phyloP scores from a whole-genome alignment of 2,888 invertebrate genomes.

The Drosophila borealis region DNA sequence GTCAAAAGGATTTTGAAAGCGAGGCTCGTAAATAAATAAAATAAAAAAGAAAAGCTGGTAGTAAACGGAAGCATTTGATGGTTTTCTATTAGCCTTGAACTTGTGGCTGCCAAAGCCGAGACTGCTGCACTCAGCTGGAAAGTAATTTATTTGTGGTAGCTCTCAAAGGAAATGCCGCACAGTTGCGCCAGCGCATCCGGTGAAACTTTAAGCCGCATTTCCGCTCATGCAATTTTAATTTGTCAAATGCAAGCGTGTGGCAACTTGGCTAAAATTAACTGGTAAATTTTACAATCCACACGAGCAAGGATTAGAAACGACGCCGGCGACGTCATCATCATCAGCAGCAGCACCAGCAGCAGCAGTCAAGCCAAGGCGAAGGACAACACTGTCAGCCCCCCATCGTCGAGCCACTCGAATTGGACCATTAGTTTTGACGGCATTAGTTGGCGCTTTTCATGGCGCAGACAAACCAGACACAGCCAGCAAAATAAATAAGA shows the following conservation, averaged over 20 bases:
- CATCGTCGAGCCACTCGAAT: slow-evolving; percentile 79
- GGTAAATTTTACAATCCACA: slow-evolving; percentile 77
- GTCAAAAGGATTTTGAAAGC: slow-evolving; percentile 38
- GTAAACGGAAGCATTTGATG: slow-evolving; percentile 43
- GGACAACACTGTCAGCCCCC: slow-evolving; percentile 15
- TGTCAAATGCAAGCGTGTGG: slow-evolving; percentile 69
- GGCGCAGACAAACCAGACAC: slow-evolving; percentile 53
- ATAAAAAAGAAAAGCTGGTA: slow-evolving; percentile 1
- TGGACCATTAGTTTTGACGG: slow-evolving; percentile 84
- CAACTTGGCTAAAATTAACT: slow-evolving; percentile 74
- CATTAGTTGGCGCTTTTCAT: slow-evolving; percentile 80
- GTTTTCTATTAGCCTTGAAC: slow-evolving; percentile 60
- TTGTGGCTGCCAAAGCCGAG: slow-evolving; percentile 30
- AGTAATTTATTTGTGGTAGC: slow-evolving; percentile 51
- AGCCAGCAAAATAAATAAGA: slow-evolving; percentile 73
- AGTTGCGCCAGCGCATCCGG: slow-evolving; percentile 52
- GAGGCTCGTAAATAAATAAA: slow-evolving; percentile 18
- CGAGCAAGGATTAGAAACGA: slow-evolving; percentile 70
- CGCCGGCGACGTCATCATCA: slow-evolving; percentile 29
- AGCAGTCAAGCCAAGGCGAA: slow-evolving; percentile 22
- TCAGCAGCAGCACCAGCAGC: slow-evolving; percentile 31
- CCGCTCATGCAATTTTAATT: slow-evolving; percentile 80
- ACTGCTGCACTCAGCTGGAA: slow-evolving; percentile 38
- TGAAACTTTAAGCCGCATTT: slow-evolving; percentile 77
- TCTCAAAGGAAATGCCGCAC: slow-evolving; percentile 52